Percentiles rank a stretch among this genome's conserved stretches.
Evolutionary conservation across 2,888 invertebrate species (phyloP).

Genomic region (Platycheirus rosarum): DNA sequence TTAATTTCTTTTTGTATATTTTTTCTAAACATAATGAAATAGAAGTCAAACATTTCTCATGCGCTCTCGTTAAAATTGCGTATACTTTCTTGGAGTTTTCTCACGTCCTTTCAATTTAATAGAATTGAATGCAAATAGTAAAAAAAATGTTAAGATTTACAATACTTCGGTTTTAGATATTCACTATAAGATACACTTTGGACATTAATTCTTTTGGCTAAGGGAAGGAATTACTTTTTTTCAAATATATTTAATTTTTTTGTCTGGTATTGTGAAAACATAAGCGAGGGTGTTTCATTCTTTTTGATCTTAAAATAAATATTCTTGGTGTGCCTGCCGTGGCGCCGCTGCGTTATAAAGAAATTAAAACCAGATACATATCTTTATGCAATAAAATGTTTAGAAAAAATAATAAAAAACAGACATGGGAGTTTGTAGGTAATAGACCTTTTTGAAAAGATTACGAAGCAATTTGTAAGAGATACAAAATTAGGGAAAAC

Average conservation of each 20-base stretch:
- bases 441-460: too few relatives aligned
- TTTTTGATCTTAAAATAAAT: slow-evolving; percentile 40
- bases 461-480: slow-evolving; percentile 44
- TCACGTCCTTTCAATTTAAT: slow-evolving; percentile 73
- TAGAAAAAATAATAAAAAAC: slow-evolving; percentile 72
- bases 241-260: slow-evolving; percentile 61
- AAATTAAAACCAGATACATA: slow-evolving; percentile 68
- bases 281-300: slow-evolving; percentile 50
- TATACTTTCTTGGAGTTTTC: slow-evolving; percentile 68
- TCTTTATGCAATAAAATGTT: slow-evolving; percentile 65
- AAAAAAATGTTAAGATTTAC: slow-evolving; percentile 26
- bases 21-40: slow-evolving; percentile 13
- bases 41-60: slow-evolving; percentile 38
- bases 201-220: slow-evolving; percentile 8
- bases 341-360: slow-evolving; percentile 28
- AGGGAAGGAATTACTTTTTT: slow-evolving; percentile 12
- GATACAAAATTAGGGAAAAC: slow-evolving; percentile 63
- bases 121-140: slow-evolving; percentile 61
- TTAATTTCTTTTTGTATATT: slow-evolving; percentile 69
- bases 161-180: slow-evolving; percentile 57
- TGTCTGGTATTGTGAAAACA: slow-evolving; percentile 2
- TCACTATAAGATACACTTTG: slow-evolving; percentile 19
- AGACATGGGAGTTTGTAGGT: slow-evolving; percentile 54
- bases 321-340: too few relatives aligned
- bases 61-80: slow-evolving; percentile 60